A percentile compares a stretch with the other conserved stretches of the same genome.
These are phyloP conservation scores for Prionailurus bengalensis DNA, from an alignment of 2,113 vertebrate genomes.

Conservation along the genomic window DNA sequence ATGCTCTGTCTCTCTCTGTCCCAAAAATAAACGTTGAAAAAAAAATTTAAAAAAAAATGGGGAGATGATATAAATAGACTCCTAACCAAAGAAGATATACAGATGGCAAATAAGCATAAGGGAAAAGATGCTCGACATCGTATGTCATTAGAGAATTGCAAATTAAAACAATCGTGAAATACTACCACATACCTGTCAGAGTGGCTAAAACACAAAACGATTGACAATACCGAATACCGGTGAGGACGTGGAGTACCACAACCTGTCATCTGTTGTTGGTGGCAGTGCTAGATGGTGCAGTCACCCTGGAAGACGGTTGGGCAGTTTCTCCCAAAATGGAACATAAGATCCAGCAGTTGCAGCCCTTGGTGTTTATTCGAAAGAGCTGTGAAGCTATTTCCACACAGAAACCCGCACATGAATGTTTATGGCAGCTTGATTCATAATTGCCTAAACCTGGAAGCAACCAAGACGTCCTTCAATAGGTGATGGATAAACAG, in stretches of 20 bases:
- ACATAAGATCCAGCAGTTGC: not conserved
- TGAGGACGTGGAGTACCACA: not conserved
- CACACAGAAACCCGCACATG: not conserved
- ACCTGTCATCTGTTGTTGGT: not conserved
- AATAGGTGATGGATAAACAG: not conserved
- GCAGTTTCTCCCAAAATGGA: not conserved
- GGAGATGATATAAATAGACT: not conserved
- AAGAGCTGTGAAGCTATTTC: not conserved
- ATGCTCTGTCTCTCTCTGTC: too few relatives aligned
- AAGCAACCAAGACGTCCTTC: not conserved
- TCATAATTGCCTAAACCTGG: not conserved
- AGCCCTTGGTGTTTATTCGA: not conserved
- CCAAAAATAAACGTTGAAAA: too few relatives aligned
- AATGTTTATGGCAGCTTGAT: not conserved
- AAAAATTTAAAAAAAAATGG: not conserved
- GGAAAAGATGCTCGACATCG: not conserved
- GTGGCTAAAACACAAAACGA: not conserved
- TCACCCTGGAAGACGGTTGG: not conserved
- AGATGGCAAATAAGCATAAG: not conserved
- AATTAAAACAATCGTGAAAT: not conserved
- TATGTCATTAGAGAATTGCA: not conserved
- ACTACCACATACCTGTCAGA: not conserved
- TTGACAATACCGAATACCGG: not conserved
- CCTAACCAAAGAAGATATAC: not conserved
- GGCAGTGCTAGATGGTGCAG: not conserved